Percentiles rank a stretch among this genome's conserved stretches.
phyloP scores from a whole-genome alignment of 1,140 invertebrate genomes.

The Heliconius congener region DNA sequence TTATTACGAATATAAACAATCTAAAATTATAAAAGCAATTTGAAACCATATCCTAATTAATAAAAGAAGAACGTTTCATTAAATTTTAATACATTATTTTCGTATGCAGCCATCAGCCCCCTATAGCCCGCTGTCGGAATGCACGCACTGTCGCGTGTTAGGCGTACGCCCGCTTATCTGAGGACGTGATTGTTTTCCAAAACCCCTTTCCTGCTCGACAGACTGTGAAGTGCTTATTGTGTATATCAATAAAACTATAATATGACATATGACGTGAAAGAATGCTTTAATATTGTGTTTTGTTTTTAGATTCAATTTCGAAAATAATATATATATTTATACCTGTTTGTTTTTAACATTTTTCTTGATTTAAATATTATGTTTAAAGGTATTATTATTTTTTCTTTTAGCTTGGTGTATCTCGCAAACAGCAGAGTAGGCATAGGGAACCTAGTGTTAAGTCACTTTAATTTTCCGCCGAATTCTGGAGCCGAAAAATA shows the following conservation, averaged over 20 bases:
- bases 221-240: conserved; percentile 2
- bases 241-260: not conserved
- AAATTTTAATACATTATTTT: not conserved
- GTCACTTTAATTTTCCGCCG: no score
- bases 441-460: no score
- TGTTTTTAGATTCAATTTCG: no score
- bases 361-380: no score
- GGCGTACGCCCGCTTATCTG: conserved; percentile 45
- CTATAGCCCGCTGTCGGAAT: conserved; percentile 37
- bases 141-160: conserved; percentile 44
- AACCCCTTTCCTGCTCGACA: conserved; percentile 26
- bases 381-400: no score
- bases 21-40: no score
- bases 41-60: no score
- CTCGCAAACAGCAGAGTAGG: no score
- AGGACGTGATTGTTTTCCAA: conserved; percentile 50
- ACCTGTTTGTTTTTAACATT: not conserved
- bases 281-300: no score
- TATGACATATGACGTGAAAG: not conserved
- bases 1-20: no score
- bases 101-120: conserved; percentile 24
- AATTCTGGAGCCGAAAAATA: no score
- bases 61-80: not conserved
- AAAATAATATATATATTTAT: not conserved
- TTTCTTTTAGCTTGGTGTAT: no score